phyloP scores from a whole-genome alignment of 1,140 invertebrate genomes.

The Pseudomyrmex flavicornis region DNA sequence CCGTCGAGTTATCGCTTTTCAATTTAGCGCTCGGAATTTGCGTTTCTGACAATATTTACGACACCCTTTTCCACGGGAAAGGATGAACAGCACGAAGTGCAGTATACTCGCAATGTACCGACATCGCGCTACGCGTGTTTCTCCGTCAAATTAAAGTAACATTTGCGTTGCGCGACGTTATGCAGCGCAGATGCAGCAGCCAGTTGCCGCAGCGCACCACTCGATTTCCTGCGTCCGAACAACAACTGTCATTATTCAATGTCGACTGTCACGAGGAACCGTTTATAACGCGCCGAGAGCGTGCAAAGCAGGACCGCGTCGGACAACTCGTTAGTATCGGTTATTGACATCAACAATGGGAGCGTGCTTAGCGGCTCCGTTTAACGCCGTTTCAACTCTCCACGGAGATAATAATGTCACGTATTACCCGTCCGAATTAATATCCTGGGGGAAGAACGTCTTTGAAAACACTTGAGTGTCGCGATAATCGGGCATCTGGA shows the following conservation, averaged over 20 bases:
- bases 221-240: conserved; percentile 50
- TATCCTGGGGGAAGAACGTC: conserved; percentile 8
- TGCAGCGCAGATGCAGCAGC: conserved; percentile 6
- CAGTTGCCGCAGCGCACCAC: background rate
- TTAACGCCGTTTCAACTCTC: conserved; percentile 55
- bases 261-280: conserved; percentile 55
- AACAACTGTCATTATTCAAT: conserved; percentile 62
- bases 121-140: conserved; percentile 14
- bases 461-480: conserved; percentile 27
- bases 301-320: background rate
- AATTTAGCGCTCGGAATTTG: conserved; percentile 31
- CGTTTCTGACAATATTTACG: conserved; percentile 37
- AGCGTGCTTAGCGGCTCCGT: conserved; percentile 12
- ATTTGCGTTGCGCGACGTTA: conserved; percentile 25
- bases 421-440: conserved; percentile 41
- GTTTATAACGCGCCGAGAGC: conserved; percentile 38
- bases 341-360: conserved; percentile 54
- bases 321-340: conserved; percentile 57
- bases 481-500: conserved; percentile 39
- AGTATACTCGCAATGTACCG: background rate
- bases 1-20: conserved; percentile 36
- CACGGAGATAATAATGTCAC: conserved; percentile 36
- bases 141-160: conserved; percentile 55
- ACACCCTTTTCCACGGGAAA: background rate
- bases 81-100: background rate